Percentiles rank a stretch among this genome's conserved stretches.
phyloP scores from a whole-genome alignment of 2,797 vertebrate genomes.

The Gila robusta region DNA sequence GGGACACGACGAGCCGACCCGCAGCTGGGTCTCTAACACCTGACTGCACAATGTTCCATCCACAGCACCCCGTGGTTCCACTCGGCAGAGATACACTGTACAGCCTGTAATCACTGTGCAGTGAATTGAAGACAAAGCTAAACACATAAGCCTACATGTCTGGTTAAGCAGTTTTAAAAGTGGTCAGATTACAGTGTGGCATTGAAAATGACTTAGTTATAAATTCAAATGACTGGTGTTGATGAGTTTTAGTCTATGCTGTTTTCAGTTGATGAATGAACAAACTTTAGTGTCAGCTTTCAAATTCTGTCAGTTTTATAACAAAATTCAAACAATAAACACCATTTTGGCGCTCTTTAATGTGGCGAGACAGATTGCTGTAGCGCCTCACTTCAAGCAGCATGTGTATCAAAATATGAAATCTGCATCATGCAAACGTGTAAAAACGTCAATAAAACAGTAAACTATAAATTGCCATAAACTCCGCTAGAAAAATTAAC shows the following conservation, averaged over 20 bases:
- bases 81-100: slow-evolving; percentile 19
- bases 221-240: not conserved
- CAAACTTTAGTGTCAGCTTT: not conserved
- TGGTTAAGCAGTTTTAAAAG: not conserved
- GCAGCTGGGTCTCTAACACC: slow-evolving; percentile 54
- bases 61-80: slow-evolving; percentile 5
- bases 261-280: not conserved
- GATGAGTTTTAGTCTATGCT: not conserved
- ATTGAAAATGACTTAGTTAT: not conserved
- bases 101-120: slow-evolving; percentile 16
- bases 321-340: not conserved
- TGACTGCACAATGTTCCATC: slow-evolving; percentile 36
- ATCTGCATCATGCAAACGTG: not conserved
- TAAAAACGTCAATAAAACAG: not conserved
- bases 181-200: not conserved
- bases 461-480: not conserved
- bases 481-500: not conserved
- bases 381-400: too few relatives aligned
- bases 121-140: slow-evolving; percentile 4
- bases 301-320: not conserved
- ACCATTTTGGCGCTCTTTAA: not conserved
- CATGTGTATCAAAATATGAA: not conserved
- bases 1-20: slow-evolving; percentile 27
- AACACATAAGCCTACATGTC: not conserved
- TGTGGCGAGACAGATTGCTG: not conserved